Base-by-base conservation (phyloP, 2,888 invertebrate genomes). In the Merodon equestris region DNA sequence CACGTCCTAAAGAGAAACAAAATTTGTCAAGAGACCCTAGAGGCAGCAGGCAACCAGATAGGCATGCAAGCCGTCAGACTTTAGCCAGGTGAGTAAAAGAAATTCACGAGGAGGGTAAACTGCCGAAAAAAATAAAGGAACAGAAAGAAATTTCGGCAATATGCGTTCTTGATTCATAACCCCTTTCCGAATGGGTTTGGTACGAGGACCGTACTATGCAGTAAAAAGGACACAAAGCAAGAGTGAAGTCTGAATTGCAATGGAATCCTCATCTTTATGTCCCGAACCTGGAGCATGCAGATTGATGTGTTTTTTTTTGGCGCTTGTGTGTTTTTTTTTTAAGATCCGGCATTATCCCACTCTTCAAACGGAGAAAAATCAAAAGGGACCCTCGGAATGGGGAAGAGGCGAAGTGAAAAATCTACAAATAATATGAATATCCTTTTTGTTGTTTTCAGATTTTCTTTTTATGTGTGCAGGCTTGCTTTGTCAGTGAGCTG, bases 11-110 rank as follows among this genome's bases (percentile, higher is more conserved):
- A 73, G 57, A 70, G 68, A 74, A 74, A 68, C 74, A 51, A 64
- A 74, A 74, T 72, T 64, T 54, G 64, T 70, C 70, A 60, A 79
- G 74, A 70, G 74, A 74, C 74, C 74, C 74, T 74, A 74, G 67
- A 79, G 68, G 74, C 54, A 64, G 34, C 40, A 40, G 40, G 40
- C n/a, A 3, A 40, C 9, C 27, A 27, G 27, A 27, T 27, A 27
- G 27, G 27, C 27, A 27, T 27, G 27, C 27, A 27, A 7, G 2
- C 27, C 7, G 27, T 27, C 27, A 44, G 38, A 14, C 50, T 0
- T 13, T 12, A 44, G 60, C 61, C 58, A 77, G 73, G 77, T 79
- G 74, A 68, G 13, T 60, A 68, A 63, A 79, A 68, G 63, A 34
- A 79, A 40, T 40, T n/a, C 40, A 40, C 9, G n/a, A 36, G 36